Base-by-base conservation (phyloP, 2,113 vertebrate species). In the Dasypus novemcinctus region DNA sequence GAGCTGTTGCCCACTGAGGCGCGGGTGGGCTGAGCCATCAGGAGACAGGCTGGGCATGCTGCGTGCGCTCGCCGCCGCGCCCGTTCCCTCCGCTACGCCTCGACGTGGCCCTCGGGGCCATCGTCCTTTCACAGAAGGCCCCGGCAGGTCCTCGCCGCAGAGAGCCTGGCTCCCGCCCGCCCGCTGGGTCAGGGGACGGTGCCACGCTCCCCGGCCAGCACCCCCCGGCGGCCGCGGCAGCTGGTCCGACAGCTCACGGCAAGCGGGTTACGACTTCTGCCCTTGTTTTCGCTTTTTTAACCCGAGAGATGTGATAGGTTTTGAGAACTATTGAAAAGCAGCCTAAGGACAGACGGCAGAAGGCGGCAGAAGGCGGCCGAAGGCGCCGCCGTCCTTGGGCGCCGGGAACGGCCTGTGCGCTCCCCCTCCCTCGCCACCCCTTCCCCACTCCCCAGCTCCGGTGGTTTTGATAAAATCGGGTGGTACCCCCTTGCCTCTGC, bases 221-320 rank as follows among this genome's bases (percentile, higher is more conserved):
- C 87, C 61, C 72, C 59, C 36, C 52, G 66, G 76, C 68, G 33
- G 23, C 76, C 49, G 61, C 7, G 2, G 63, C 78, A 57, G 79
- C 82, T 94, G 95, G 85, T 94, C 71, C 29, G 61, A 68, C 49
- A 38, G 33, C 72, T 36, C 54, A n/a, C 20, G 14, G 63, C 36
- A 93, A 87, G 83, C 18, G 38, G 49, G 72, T 1, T 74, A 14
- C 81, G 43, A 61, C 76, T 61, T 80, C 79, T 71, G 31, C 54
- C 61, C 1, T 49, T 72, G 54, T 9, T 25, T 46, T 9, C 8
- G 11, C 46, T 33, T 33, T n/a, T 61, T 59, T 54, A 75, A 72
- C 81, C 15, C 0, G 27, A 74, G 52, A 84, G 52, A 17, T 69
- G 76, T 0, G 27, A 74, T 52, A 84, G 52, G 14, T 69, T 81